Conservation (phyloP, 2,113 vertebrate genomes). For the Macrotis lagotis region DNA sequence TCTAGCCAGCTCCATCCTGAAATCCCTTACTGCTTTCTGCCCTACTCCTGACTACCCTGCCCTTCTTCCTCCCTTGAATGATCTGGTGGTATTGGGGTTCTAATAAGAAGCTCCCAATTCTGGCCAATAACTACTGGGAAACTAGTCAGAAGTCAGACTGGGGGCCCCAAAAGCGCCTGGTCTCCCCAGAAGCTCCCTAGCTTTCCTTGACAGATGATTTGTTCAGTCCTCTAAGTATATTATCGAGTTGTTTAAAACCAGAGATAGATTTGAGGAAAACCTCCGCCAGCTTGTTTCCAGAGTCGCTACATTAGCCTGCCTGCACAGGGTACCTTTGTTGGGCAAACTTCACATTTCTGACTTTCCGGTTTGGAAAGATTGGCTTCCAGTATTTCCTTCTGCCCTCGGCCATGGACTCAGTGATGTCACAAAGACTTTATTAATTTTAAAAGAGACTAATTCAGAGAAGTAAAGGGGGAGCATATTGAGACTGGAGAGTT, state of each 20-base stretch:
- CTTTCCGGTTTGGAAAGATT: conserved; percentile 44
- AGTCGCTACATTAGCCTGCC: not conserved
- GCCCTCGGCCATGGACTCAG: conserved; percentile 6
- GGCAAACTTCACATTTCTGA: conserved; percentile 41
- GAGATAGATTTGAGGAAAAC: conserved; percentile 48
- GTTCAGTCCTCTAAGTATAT: conserved; percentile 54
- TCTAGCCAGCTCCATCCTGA: not conserved
- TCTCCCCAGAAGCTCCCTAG: conserved; percentile 1
- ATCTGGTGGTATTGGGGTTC: not conserved
- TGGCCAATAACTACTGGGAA: not conserved
- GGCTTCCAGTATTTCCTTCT: conserved; percentile 30
- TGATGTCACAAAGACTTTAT: conserved; percentile 58
- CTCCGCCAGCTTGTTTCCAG: conserved; percentile 40
- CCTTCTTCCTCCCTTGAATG: not conserved
- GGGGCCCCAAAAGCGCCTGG: not conserved
- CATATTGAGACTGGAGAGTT: not conserved
- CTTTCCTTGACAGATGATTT: not conserved
- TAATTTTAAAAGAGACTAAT: conserved; percentile 57
- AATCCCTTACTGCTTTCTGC: not conserved
- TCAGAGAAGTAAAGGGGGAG: conserved; percentile 48
- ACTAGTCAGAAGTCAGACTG: not conserved
- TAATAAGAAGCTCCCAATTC: not conserved
- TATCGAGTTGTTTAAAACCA: conserved; percentile 56
- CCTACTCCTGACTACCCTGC: too few species aligned
- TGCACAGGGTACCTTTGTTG: conserved; percentile 64